Evolutionary conservation across 2,888 invertebrate genomes (phyloP), one percentile per base, ranked within the genome.

Genomic region (Metallyticus violacea): DNA sequence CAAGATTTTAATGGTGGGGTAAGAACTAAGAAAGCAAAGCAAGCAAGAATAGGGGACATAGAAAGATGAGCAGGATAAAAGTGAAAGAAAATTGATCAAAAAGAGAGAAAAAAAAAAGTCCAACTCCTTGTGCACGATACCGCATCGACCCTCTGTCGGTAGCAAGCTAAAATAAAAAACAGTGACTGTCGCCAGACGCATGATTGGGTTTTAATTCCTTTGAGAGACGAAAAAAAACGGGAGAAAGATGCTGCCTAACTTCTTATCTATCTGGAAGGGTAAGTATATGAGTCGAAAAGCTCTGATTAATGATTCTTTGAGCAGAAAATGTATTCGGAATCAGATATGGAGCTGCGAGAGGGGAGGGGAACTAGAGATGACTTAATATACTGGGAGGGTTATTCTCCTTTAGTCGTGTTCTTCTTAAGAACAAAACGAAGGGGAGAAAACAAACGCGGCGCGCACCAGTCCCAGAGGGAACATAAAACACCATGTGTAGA

Each of bases 121-220:
- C 40, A 62, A 62, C 40, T 62, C 40, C 40, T 62, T 62, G 40
- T 22, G 15, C 40, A 62, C 22, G 40, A 62, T 62, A 62, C 40
- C 22, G 40, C 40, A 15, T 62, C 40, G 40, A 62, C 40, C 40
- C 40, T 62, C 40, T 62, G 40, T 62, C 40, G 40, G 40, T 22
- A 85, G 79, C n/a, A 40, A 62, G 40, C 30, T 76, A 77, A 85
- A 85, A 85, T 77, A 85, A 87, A 77, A 85, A 79, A 79, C 30
- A 85, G 40, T 80, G 80, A 84, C 80, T 84, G 86, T 77, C 77
- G 80, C 62, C 81, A 85, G 62, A 80, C 86, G 76, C 77, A 81
- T 87, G 86, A 87, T 87, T 87, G 80, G 77, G 81, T 85, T 83
- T 82, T 86, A 86, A 86, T 86, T 86, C 86, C 86, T 82, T 81